Evolutionary conservation across 2,888 invertebrate genomes (phyloP), one percentile per base, ranked within the genome.

Genomic region (Trissolcus brochymenae): DNA sequence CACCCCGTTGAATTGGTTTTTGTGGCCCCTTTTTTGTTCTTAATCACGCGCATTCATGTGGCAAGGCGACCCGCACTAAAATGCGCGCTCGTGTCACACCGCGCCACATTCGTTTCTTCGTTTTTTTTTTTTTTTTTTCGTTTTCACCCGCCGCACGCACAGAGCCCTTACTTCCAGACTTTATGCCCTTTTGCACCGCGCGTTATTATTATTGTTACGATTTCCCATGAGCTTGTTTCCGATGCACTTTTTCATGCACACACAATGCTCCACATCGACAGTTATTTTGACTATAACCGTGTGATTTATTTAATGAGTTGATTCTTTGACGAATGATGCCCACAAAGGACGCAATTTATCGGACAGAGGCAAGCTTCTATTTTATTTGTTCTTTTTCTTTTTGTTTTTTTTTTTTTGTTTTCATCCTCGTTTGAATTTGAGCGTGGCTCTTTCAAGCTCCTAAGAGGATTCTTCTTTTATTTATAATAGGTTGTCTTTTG

Each of bases 1-100:
- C 66, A 67, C 66, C 56, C 49, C 67, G 40, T 59, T 68, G 50
- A 59, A 62, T 35, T 41, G 49, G 59, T 75, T 59, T 61, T 68
- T 62, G 59, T 59, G 50, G 49, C 41, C 61, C 56, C 41, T 68
- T 74, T 73, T 68, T 74, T 68, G 57, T 64, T 62, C 74, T 74
- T 74, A 74, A 74, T 74, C 74, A 67, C 67, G 67, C 25, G 74
- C 62, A 74, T 74, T 74, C 74, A 74, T 68, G 67, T 68, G 56
- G 62, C 74, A 64, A 68, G 74, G 74, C 35, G 35, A 62, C 62
- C 74, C 49, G 53, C 19, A 49, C 53, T 67, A 62, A 74, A 67
- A 62, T 56, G 67, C 35, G 29, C 35, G 29, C 35, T 59, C 54
- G 55, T 61, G 60, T 56, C 60, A 21, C 54, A 43, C 50, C 62